These are phyloP conservation scores for Anser cygnoides DNA, from an alignment of 2,113 vertebrate species.

Conservation along the genomic window DNA sequence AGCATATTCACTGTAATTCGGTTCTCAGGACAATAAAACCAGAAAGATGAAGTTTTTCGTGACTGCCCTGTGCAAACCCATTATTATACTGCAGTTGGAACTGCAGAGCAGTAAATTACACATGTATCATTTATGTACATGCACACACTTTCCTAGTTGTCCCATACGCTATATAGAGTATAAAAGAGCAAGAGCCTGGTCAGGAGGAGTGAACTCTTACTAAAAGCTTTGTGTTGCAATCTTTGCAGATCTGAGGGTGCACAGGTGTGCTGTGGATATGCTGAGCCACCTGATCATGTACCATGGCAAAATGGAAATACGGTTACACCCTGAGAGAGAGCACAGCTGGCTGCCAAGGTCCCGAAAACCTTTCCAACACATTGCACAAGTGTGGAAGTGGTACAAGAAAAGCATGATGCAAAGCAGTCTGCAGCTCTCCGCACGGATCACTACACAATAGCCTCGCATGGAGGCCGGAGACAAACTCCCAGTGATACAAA, in stretches of 20 bases:
- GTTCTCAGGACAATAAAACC: conserved; percentile 19
- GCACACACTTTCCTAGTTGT: not conserved
- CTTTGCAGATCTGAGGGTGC: conserved; percentile 26
- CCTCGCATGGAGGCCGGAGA: not conserved
- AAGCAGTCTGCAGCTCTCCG: not conserved
- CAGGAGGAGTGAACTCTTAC: conserved; percentile 32
- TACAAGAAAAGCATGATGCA: conserved; percentile 16
- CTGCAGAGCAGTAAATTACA: conserved; percentile 24
- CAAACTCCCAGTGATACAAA: not conserved
- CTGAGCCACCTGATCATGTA: conserved; percentile 43
- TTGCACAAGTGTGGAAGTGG: conserved; percentile 40
- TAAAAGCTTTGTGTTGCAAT: conserved; percentile 9
- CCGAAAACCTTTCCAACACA: conserved; percentile 32
- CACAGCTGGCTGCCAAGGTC: conserved; percentile 11
- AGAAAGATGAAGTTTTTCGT: conserved; percentile 25
- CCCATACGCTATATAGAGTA: not conserved
- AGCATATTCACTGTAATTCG: not conserved
- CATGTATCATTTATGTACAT: not conserved
- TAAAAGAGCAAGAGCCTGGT: conserved; percentile 40
- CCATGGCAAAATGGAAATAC: conserved; percentile 33
- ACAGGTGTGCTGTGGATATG: not conserved
- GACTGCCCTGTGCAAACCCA: conserved; percentile 11
- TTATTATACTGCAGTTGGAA: conserved; percentile 24
- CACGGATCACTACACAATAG: not conserved
- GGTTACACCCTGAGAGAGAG: conserved; percentile 29